Percentiles rank a stretch among this genome's conserved stretches.
Evolutionary conservation across 2,113 vertebrate species (phyloP).

Genomic region (Oreochromis aureus): DNA sequence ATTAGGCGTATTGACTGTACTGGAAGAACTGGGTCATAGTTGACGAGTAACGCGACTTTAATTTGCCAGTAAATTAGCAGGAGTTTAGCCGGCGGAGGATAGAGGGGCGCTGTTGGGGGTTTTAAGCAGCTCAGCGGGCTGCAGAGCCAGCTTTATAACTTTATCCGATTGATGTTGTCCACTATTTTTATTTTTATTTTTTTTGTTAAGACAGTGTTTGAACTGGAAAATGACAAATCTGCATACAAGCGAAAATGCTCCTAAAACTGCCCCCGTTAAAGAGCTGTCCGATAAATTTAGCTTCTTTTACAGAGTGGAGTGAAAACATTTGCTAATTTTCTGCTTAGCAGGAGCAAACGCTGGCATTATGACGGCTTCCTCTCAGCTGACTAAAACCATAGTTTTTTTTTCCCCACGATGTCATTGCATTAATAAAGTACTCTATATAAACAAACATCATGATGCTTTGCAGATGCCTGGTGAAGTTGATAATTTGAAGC

Average conservation of each 20-base stretch:
- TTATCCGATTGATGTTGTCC: background rate
- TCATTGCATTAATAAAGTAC: background rate
- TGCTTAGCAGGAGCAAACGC: background rate
- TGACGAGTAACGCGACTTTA: background rate
- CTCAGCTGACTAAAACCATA: background rate
- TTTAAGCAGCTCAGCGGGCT: background rate
- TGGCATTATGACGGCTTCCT: background rate
- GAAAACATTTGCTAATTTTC: background rate
- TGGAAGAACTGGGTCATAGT: background rate
- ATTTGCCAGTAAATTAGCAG: background rate
- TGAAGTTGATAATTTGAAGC: constrained; percentile 49
- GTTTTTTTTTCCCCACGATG: background rate
- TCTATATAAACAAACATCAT: background rate
- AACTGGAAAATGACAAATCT: background rate
- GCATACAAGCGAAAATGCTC: background rate
- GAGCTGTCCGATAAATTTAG: background rate
- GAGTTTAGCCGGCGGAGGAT: background rate
- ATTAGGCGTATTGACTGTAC: background rate
- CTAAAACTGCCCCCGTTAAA: background rate
- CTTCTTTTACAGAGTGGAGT: background rate
- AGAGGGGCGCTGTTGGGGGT: background rate
- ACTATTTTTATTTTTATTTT: background rate
- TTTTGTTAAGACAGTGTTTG: background rate
- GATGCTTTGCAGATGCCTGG: constrained; percentile 45
- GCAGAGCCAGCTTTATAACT: background rate